Evolutionary conservation across 2,113 vertebrate species (phyloP).

Genomic region (Tinamus guttatus): DNA sequence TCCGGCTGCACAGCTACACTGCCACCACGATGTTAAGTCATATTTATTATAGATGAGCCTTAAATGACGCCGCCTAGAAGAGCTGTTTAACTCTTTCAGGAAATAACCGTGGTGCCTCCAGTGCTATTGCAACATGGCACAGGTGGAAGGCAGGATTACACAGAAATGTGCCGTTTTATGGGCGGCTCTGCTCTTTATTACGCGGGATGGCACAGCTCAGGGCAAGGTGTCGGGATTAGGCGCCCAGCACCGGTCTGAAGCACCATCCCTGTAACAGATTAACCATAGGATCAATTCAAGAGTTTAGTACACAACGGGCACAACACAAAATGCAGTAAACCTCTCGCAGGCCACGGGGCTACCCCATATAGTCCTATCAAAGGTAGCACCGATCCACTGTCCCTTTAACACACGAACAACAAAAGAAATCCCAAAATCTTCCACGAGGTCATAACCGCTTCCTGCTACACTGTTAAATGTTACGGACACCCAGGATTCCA

Average conservation of each 20-base stretch:
- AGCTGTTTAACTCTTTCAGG: background rate
- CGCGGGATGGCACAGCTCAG: background rate
- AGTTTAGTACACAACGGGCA: accelerated
- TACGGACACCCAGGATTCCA: accelerated
- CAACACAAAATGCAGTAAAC: accelerated
- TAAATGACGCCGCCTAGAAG: background rate
- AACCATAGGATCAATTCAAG: background rate
- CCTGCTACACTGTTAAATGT: accelerated
- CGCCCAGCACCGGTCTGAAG: background rate
- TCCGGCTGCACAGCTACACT: background rate
- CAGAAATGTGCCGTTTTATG: background rate
- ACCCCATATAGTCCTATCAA: background rate
- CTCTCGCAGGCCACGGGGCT: background rate
- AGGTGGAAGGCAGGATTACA: background rate
- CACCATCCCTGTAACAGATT: background rate
- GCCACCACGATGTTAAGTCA: background rate
- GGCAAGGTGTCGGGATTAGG: accelerated
- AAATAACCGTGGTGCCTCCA: no score
- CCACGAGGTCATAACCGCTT: accelerated
- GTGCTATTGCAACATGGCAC: no score
- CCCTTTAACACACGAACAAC: background rate
- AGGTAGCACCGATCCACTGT: background rate
- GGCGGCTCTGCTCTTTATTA: background rate
- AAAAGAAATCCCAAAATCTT: background rate
- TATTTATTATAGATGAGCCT: background rate